Percentiles rank a stretch among this genome's conserved stretches.
Conservation (phyloP, 1,140 invertebrate genomes). For the Meloidogyne hapla region DNA sequence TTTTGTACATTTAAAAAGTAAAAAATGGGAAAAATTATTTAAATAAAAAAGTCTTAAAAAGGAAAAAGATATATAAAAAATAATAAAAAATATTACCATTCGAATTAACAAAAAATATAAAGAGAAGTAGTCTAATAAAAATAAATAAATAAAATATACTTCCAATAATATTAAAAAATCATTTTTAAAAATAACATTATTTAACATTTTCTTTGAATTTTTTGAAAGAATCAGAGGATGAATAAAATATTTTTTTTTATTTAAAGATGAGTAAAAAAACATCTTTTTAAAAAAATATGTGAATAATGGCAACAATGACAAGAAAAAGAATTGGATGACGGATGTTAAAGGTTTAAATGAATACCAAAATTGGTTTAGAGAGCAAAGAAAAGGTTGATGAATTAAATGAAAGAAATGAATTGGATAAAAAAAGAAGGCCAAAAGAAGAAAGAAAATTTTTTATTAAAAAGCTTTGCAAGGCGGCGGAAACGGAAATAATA, state of each 20-base stretch:
- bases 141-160: too few species aligned
- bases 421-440: background rate
- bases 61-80: too few species aligned
- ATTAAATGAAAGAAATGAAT: too few species aligned
- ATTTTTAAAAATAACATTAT: background rate
- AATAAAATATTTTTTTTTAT: background rate
- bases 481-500: background rate
- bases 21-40: too few species aligned
- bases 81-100: too few species aligned
- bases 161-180: background rate
- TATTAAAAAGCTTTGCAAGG: background rate
- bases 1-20: too few species aligned
- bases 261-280: background rate
- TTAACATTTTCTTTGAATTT: conserved; percentile 1
- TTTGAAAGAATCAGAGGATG: background rate
- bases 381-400: background rate
- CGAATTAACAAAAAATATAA: too few species aligned
- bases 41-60: too few species aligned
- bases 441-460: background rate
- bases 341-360: background rate
- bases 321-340: background rate
- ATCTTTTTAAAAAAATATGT: background rate
- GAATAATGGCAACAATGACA: background rate
- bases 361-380: background rate
- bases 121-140: too few species aligned